Evolutionary conservation across 1,140 invertebrate species (phyloP).

Genomic region (Tribolium madens): DNA sequence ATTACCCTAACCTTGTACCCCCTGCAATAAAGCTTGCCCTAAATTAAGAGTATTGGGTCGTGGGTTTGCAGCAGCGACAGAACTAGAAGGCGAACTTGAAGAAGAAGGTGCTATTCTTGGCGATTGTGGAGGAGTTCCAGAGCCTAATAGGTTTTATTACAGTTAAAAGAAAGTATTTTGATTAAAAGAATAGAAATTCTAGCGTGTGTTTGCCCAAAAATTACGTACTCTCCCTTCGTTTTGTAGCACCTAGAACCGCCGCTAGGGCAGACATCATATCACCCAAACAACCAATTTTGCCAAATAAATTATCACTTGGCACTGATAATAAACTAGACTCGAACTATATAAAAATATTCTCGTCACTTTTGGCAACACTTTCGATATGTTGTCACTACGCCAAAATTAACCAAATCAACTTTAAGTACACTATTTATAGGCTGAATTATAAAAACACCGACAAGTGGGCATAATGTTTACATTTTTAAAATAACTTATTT

Average conservation of each 20-base stretch:
- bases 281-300: conserved; percentile 62
- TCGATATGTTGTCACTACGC: conserved; percentile 50
- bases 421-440: conserved; percentile 56
- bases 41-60: conserved; percentile 63
- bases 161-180: conserved; percentile 9
- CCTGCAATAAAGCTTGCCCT: conserved; percentile 65
- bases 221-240: conserved; percentile 60
- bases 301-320: conserved; percentile 44
- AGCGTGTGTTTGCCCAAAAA: no score
- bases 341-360: conserved; percentile 27
- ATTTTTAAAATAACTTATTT: conserved; percentile 23
- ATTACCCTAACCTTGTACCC: conserved; percentile 65
- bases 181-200: no score
- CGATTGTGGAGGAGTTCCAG: conserved; percentile 63
- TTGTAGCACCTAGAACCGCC: conserved; percentile 59
- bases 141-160: conserved; percentile 56
- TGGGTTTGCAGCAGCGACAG: conserved; percentile 54
- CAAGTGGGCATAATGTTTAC: conserved; percentile 4
- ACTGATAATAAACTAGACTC: conserved; percentile 9
- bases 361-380: conserved; percentile 22
- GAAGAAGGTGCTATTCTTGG: conserved; percentile 56
- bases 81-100: conserved; percentile 60
- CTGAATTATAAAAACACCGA: conserved; percentile 1
- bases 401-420: conserved; percentile 56
- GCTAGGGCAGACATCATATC: conserved; percentile 63